These are phyloP conservation scores for Sialia sialis DNA, from an alignment of 2,113 vertebrate genomes.

Conservation along the genomic window DNA sequence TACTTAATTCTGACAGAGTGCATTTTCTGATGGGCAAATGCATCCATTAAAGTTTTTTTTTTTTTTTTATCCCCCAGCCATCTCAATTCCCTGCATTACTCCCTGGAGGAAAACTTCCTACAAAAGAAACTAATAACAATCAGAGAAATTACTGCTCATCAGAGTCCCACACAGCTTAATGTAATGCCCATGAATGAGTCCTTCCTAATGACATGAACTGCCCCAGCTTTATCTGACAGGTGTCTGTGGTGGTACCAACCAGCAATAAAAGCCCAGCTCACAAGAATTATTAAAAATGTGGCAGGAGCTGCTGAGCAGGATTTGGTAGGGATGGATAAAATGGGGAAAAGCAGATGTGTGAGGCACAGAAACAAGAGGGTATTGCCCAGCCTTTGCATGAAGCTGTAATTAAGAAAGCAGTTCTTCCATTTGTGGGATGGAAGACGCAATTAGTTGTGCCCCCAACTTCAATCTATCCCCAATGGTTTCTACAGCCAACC, in stretches of 20 bases:
- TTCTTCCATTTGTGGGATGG: background rate
- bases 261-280: background rate
- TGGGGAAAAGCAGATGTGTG: background rate
- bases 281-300: background rate
- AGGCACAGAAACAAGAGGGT: background rate
- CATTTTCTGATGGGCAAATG: background rate
- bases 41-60: background rate
- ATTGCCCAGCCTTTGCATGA: background rate
- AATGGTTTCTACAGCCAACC: background rate
- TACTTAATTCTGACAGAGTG: slow-evolving; percentile 1
- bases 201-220: background rate
- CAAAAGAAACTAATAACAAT: slow-evolving; percentile 21
- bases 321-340: background rate
- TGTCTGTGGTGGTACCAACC: background rate
- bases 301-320: background rate
- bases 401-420: slow-evolving; percentile 19
- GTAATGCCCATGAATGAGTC: background rate
- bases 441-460: background rate
- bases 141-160: background rate
- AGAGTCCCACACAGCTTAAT: background rate
- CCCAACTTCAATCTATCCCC: background rate
- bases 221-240: slow-evolving; percentile 2
- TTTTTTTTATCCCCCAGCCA: background rate
- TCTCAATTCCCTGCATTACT: background rate
- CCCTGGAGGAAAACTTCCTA: slow-evolving; percentile 7